phyloP scores from a whole-genome alignment of 2,113 vertebrate species.

The Apteryx owenii region DNA sequence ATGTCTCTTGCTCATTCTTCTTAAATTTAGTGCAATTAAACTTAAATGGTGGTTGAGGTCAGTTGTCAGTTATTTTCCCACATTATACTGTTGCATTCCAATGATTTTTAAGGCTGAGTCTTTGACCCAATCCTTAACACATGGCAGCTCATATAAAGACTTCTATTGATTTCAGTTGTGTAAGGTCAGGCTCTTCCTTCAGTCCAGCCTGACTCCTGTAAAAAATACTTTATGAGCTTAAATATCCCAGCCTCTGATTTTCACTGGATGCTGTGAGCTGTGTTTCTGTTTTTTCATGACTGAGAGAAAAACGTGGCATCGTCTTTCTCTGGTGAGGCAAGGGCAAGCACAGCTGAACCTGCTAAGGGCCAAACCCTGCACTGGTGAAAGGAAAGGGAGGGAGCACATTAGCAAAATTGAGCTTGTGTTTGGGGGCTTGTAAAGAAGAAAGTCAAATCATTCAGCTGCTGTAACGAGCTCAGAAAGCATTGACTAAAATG shows the following conservation, averaged over 20 bases:
- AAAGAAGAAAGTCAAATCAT: rapidly evolving
- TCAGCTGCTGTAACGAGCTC: rapidly evolving
- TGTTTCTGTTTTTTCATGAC: not conserved
- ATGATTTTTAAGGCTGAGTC: not conserved
- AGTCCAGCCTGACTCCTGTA: not conserved
- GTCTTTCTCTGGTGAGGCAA: not conserved
- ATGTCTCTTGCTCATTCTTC: not conserved
- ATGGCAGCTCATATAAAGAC: not conserved
- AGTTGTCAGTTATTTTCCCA: not conserved
- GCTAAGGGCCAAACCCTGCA: not conserved
- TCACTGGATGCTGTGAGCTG: not conserved
- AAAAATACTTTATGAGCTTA: not conserved
- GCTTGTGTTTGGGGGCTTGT: rapidly evolving
- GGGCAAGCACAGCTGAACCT: not conserved
- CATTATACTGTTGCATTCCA: not conserved
- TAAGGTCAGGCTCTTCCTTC: not conserved
- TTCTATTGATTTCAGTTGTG: not conserved
- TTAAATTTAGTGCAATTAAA: not conserved
- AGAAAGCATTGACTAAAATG: too few relatives aligned
- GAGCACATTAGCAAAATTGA: rapidly evolving
- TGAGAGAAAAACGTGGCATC: not conserved
- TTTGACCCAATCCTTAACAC: not conserved
- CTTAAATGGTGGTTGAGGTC: not conserved
- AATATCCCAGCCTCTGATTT: not conserved
- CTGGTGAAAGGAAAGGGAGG: not conserved